A percentile compares a stretch with the other conserved stretches of the same genome.
phyloP scores from a whole-genome alignment of 2,888 invertebrate species.

The Calliphora vomitoria region DNA sequence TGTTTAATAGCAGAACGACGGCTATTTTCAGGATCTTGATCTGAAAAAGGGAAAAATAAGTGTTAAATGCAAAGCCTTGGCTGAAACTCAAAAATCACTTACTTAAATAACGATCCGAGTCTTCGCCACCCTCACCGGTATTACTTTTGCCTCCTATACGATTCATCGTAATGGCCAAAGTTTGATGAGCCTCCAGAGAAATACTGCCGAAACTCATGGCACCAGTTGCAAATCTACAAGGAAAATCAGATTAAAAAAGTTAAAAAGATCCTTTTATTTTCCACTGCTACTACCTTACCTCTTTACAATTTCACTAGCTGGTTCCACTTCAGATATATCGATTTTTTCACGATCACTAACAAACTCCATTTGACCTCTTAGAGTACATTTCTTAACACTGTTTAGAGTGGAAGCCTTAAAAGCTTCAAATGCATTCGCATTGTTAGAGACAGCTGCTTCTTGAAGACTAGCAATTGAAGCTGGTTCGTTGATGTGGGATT shows the following conservation, averaged over 20 bases:
- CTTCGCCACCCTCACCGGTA: slow-evolving; percentile 98
- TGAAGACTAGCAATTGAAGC: slow-evolving; percentile 89
- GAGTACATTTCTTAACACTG: slow-evolving; percentile 93
- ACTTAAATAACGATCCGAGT: slow-evolving; percentile 91
- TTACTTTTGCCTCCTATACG: slow-evolving; percentile 98
- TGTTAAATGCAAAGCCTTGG: not conserved
- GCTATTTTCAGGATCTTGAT: slow-evolving; percentile 92
- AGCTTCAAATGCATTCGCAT: slow-evolving; percentile 92
- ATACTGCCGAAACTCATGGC: slow-evolving; percentile 99
- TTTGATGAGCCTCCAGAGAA: slow-evolving; percentile 97
- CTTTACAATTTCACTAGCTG: slow-evolving; percentile 97
- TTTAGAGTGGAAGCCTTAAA: slow-evolving; percentile 94
- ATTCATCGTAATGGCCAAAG: slow-evolving; percentile 99
- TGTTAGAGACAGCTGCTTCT: slow-evolving; percentile 95
- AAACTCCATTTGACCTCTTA: slow-evolving; percentile 97
- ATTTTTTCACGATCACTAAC: slow-evolving; percentile 91
- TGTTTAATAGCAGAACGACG: slow-evolving; percentile 98
- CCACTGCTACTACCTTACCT: slow-evolving; percentile 90
- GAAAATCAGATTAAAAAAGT: not conserved
- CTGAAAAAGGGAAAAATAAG: slow-evolving; percentile 74
- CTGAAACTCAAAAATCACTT: slow-evolving; percentile 69
- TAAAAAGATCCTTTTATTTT: not conserved
- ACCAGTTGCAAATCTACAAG: slow-evolving; percentile 86
- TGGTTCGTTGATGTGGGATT: slow-evolving; percentile 99
- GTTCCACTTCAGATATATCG: slow-evolving; percentile 94